These are phyloP conservation scores for Harpegnathos saltator DNA, from an alignment of 1,140 invertebrate genomes.

Conservation along the genomic window DNA sequence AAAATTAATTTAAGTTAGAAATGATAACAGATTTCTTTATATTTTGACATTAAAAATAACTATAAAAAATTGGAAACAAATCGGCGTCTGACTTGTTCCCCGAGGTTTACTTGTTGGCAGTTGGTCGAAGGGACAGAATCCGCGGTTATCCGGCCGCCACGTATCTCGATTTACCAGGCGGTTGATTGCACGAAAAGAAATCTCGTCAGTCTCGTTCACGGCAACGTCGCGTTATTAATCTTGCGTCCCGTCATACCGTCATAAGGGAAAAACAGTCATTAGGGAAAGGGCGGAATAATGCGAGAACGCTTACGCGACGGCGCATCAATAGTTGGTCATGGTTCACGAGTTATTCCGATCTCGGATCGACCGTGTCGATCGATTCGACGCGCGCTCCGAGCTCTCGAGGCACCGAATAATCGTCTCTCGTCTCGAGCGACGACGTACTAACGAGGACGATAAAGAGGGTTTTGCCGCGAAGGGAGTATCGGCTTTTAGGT, in stretches of 20 bases:
- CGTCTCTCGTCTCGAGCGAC: slow-evolving; percentile 61
- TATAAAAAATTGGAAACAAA: no score
- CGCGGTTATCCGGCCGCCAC: background rate
- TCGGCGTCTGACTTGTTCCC: no score
- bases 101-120: background rate
- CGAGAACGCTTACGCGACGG: slow-evolving; percentile 55
- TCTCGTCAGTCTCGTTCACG: background rate
- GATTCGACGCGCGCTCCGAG: slow-evolving; percentile 65
- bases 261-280: slow-evolving; percentile 43
- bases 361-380: slow-evolving; percentile 61
- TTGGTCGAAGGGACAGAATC: background rate
- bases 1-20: no score
- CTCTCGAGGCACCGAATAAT: slow-evolving; percentile 66
- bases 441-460: slow-evolving; percentile 63
- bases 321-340: slow-evolving; percentile 61
- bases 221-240: slow-evolving; percentile 20
- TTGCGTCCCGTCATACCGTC: slow-evolving; percentile 21
- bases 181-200: slow-evolving; percentile 26
- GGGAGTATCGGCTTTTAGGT: background rate
- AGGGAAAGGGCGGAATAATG: slow-evolving; percentile 41
- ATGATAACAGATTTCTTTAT: no score
- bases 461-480: slow-evolving; percentile 44
- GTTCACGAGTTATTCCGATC: slow-evolving; percentile 66
- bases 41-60: no score
- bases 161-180: slow-evolving; percentile 3